Conservation (phyloP, 1,140 invertebrate species). For the Heliconius melpomene region DNA sequence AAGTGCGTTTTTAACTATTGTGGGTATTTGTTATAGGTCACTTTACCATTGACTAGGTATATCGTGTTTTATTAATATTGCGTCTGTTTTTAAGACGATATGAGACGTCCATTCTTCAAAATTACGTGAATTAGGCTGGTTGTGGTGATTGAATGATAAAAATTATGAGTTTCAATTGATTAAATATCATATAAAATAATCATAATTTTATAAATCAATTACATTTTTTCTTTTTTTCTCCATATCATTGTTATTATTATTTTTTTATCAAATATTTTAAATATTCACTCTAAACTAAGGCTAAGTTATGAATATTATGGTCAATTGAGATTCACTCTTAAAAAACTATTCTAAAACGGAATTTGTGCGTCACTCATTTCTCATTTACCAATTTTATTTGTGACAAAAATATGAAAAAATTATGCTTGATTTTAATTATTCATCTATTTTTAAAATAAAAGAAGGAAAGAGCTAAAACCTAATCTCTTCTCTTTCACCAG, state of each 20-base stretch:
- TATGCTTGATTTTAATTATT: too few species aligned
- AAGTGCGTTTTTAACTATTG: background rate
- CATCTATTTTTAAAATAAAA: too few species aligned
- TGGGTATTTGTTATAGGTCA: background rate
- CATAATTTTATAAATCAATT: background rate
- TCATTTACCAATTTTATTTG: too few species aligned
- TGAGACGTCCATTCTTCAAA: constrained; percentile 5
- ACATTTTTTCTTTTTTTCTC: too few species aligned
- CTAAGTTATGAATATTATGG: background rate
- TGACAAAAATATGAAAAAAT: too few species aligned
- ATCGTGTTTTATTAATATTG: background rate
- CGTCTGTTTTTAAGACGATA: background rate
- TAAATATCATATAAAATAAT: background rate
- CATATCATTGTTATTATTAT: too few species aligned
- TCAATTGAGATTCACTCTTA: background rate
- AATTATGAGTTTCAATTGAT: background rate
- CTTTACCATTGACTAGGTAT: background rate
- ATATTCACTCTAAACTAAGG: too few species aligned
- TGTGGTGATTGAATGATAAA: background rate
- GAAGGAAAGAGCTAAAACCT: too few species aligned
- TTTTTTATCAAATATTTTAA: too few species aligned
- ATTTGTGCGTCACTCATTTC: background rate
- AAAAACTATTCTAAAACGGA: background rate
- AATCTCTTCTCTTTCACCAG: too few species aligned
- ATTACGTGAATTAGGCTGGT: background rate